Evolutionary conservation across 2,113 vertebrate genomes (phyloP).

Genomic region (Pantherophis guttatus): DNA sequence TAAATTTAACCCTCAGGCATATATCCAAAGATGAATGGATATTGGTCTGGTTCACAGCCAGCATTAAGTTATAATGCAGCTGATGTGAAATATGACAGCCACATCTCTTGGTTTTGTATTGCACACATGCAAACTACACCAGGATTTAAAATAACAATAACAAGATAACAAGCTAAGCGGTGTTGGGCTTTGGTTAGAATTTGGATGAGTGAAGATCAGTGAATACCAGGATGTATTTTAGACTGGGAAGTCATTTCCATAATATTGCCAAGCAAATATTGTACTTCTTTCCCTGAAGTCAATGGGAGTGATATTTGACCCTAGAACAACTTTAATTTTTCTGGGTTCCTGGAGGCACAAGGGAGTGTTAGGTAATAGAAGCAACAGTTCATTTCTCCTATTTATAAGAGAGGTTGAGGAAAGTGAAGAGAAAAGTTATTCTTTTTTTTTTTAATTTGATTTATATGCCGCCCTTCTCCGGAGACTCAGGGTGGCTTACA

Average conservation of each 20-base stretch:
- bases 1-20: no score
- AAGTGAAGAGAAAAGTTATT: neutral
- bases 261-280: neutral
- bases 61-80: neutral
- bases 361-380: neutral
- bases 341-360: neutral
- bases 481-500: no score
- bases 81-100: neutral
- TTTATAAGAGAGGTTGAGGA: neutral
- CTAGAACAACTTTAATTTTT: neutral
- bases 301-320: neutral
- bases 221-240: neutral
- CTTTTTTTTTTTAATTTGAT: no score
- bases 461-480: no score
- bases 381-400: neutral
- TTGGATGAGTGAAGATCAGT: neutral
- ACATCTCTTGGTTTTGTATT: no score
- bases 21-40: no score
- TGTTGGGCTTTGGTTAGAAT: neutral
- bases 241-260: neutral
- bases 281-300: neutral
- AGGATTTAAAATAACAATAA: neutral
- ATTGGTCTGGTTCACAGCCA: neutral
- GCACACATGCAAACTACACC: neutral
- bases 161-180: neutral